Base-by-base conservation (phyloP, 2,888 invertebrate species). In the Drosophila merina region DNA sequence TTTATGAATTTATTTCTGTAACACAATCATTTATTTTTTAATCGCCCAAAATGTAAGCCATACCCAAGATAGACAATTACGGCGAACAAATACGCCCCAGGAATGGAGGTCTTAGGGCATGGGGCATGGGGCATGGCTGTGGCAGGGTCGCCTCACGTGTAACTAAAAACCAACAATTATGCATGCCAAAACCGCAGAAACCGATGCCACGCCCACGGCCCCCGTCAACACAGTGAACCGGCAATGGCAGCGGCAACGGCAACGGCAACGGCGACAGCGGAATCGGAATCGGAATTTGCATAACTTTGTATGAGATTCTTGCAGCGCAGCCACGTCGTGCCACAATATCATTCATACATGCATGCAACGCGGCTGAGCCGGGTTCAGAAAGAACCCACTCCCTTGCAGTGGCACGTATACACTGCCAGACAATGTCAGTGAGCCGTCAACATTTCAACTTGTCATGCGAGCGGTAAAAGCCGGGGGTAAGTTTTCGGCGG, bases 101-200 rank as follows among this genome's bases (percentile, higher is more conserved):
- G 36, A 6, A 20, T 20, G 50, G 10, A 1, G 40, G 14, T 6
- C 1, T 38, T 28, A 28, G 14, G 42, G 33, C 49, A 33, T 40
- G 54, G 14, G 42, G 33, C 49, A 33, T 40, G 54, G 36, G 12
- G 51, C 14, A 25, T 28, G 40, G 42, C 45, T 20, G 57, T 54
- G 45, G 55, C 51, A 42, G 40, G 67, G 59, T 58, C 57, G 62
- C 38, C 64, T 64, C 63, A 79, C 75, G 74, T 86, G 86, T 79
- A 86, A 86, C 84, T 86, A 79, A 79, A 84, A 84, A 81, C 85
- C 86, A 84, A 84, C 86, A 83, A 83, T 83, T 83, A 84, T 83
- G 83, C 84, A 83, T 84, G 84, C 79, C 79, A 79, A 70, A 77
- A 79, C 85, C 86, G 64, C 87, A 84, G 72, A 72, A 86, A 79